These are phyloP conservation scores for Orcinus orca DNA, from an alignment of 2,113 vertebrate species.

Conservation along the genomic window DNA sequence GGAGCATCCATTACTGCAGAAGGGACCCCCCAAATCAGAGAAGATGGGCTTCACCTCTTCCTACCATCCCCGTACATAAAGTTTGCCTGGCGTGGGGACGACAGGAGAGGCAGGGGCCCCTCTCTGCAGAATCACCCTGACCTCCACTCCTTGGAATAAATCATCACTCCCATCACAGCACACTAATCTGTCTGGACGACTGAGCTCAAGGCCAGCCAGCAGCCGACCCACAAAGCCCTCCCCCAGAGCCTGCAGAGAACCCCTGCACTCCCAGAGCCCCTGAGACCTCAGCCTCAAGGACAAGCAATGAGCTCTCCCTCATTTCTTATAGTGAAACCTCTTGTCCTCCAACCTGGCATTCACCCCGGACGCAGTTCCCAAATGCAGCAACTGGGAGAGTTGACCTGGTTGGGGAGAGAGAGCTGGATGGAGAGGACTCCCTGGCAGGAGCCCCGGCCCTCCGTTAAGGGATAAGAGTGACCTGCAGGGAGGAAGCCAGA, in stretches of 20 bases:
- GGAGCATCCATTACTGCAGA: not conserved
- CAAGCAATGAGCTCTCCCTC: not conserved
- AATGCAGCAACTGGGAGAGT: not conserved
- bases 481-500: not conserved
- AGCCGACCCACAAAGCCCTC: not conserved
- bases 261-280: not conserved
- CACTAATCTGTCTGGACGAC: not conserved
- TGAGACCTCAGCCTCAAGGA: not conserved
- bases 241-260: not conserved
- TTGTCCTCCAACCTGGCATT: not conserved
- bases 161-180: not conserved
- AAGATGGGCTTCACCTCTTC: not conserved
- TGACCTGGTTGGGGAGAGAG: not conserved
- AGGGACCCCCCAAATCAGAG: not conserved
- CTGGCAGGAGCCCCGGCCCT: not conserved
- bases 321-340: not conserved
- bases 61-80: not conserved
- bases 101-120: not conserved
- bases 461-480: not conserved
- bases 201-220: not conserved
- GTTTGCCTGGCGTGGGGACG: not conserved
- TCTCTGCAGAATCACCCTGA: not conserved
- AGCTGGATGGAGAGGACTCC: not conserved
- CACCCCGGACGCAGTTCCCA: not conserved
- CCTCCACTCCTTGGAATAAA: not conserved